A percentile compares a stretch with the other conserved stretches of the same genome.
phyloP scores from a whole-genome alignment of 2,797 vertebrate genomes.

The Argya squamiceps region DNA sequence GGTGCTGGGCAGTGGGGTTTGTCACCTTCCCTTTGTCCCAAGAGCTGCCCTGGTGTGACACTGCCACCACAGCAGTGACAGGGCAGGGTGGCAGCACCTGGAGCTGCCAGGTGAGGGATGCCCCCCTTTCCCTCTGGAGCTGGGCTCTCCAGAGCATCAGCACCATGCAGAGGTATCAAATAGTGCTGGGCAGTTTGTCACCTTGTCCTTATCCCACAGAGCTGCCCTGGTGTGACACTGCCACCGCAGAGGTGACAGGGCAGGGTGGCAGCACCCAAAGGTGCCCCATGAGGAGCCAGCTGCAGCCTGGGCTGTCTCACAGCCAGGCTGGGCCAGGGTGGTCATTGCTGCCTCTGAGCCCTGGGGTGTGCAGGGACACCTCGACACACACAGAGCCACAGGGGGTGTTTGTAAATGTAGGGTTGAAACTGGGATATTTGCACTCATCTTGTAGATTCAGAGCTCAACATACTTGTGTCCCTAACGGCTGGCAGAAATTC shows the following conservation, averaged over 20 bases:
- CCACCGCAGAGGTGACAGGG: accelerated
- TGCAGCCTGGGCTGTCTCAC: not conserved
- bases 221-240: not conserved
- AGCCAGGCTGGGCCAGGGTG: not conserved
- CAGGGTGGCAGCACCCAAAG: accelerated
- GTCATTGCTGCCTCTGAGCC: not conserved
- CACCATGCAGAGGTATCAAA: accelerated
- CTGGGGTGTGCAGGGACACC: not conserved
- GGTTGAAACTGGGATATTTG: not conserved
- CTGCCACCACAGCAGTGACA: accelerated
- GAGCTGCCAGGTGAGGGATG: not conserved
- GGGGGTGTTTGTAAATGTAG: not conserved
- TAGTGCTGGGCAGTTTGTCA: not conserved
- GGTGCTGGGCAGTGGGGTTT: not conserved
- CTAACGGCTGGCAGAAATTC: not conserved
- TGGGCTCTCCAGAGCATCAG: not conserved
- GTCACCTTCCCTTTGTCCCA: accelerated
- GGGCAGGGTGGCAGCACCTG: accelerated
- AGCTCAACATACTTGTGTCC: not conserved
- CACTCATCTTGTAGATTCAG: accelerated
- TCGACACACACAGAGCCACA: accelerated
- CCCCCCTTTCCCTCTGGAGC: accelerated
- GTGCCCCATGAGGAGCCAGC: not conserved
- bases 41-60: not conserved
- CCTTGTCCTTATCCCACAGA: accelerated